These are phyloP conservation scores for Caenorhabditis doughertyi DNA, from an alignment of 2,888 invertebrate genomes.

Conservation along the genomic window DNA sequence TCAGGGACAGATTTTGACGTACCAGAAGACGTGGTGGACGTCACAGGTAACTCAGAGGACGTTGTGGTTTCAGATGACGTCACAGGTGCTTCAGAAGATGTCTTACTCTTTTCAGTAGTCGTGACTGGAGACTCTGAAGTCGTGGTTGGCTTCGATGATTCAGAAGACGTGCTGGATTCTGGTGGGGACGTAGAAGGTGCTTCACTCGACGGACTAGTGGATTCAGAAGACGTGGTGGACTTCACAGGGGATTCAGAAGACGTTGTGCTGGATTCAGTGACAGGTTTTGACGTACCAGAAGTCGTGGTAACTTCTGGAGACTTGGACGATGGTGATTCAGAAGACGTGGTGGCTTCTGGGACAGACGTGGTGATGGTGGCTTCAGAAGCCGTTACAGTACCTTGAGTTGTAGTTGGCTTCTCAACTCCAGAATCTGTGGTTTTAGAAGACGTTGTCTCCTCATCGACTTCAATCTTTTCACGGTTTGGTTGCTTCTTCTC, in stretches of 20 bases:
- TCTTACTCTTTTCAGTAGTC: neutral
- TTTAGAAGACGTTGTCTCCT: constrained; percentile 12
- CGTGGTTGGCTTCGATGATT: too few species aligned
- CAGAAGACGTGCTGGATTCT: too few species aligned
- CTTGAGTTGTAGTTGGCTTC: constrained; percentile 18
- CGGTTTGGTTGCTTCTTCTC: constrained; percentile 41
- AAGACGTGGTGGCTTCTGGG: constrained; percentile 10
- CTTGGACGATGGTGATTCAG: neutral
- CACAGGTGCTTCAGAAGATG: constrained; percentile 1
- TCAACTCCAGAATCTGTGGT: neutral
- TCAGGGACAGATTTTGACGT: too few species aligned
- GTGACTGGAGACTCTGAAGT: neutral
- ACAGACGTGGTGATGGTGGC: constrained; percentile 2
- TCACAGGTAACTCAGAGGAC: neutral
- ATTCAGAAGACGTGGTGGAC: neutral
- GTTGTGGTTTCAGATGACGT: neutral
- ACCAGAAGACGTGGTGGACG: neutral
- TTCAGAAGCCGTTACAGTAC: neutral
- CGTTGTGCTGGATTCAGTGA: constrained; percentile 7
- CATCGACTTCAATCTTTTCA: constrained; percentile 22
- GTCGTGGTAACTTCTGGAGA: constrained; percentile 11
- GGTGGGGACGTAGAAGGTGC: neutral
- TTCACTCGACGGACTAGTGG: neutral
- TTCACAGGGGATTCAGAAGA: constrained; percentile 43
- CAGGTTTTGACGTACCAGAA: constrained; percentile 22